Evolutionary conservation across 1,140 invertebrate species (phyloP).

Genomic region (Drosophila nasuta): DNA sequence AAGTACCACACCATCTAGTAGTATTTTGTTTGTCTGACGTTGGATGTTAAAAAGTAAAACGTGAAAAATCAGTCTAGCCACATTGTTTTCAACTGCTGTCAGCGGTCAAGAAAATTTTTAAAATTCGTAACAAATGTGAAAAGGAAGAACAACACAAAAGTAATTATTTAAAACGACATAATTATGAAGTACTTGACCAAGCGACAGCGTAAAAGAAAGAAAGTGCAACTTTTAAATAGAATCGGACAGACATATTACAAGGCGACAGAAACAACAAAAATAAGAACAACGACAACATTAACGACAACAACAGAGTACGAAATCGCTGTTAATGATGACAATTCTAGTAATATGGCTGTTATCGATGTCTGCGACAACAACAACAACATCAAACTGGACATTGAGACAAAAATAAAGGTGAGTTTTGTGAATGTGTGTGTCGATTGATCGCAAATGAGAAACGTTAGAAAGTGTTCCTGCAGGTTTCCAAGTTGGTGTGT

Average conservation of each 20-base stretch:
- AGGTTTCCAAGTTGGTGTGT: background rate
- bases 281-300: too few relatives aligned
- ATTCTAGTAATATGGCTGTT: background rate
- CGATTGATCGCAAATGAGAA: too few relatives aligned
- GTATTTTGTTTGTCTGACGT: background rate
- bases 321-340: background rate
- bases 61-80: background rate
- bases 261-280: too few relatives aligned
- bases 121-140: background rate
- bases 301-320: background rate
- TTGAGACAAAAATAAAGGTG: background rate
- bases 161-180: background rate
- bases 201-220: constrained; percentile 33
- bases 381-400: too few relatives aligned
- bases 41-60: background rate
- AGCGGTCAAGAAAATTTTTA: constrained; percentile 20
- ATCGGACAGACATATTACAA: constrained; percentile 15
- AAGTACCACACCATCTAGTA: constrained; percentile 8
- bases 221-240: constrained; percentile 13
- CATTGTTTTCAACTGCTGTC: background rate
- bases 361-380: background rate
- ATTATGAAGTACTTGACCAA: constrained; percentile 47
- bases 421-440: background rate
- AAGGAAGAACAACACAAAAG: too few relatives aligned
- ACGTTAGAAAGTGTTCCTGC: background rate